Percentiles rank a stretch among this genome's conserved stretches.
Evolutionary conservation across 1,140 invertebrate genomes (phyloP).

Genomic region (Scaptodrosophila lebanonensis): DNA sequence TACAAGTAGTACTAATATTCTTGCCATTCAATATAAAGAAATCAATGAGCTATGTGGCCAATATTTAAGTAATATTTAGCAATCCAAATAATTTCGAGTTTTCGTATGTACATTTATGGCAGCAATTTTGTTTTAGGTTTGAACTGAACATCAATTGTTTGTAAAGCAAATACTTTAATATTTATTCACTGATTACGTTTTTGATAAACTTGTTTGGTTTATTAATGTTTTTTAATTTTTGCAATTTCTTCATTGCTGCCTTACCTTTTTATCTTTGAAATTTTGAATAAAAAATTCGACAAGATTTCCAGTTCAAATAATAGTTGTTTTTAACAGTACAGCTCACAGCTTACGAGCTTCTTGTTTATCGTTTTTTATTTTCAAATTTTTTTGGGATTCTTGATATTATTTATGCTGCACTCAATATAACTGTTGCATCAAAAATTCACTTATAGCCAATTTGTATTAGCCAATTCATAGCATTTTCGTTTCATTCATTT

Average conservation of each 20-base stretch:
- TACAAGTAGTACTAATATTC: no score
- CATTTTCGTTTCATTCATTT: no score
- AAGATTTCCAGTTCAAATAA: no score
- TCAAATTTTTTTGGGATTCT: conserved; percentile 8
- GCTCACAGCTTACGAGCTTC: no score
- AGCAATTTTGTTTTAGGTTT: not conserved
- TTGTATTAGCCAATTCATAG: conserved; percentile 46
- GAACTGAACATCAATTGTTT: conserved; percentile 2
- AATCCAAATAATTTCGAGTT: no score
- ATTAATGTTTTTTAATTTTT: conserved; percentile 7
- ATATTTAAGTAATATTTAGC: no score
- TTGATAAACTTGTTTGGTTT: not conserved
- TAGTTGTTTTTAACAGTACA: no score
- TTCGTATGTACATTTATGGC: not conserved
- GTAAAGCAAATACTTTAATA: not conserved
- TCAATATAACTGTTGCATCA: conserved; percentile 35
- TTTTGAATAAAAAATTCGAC: conserved; percentile 20
- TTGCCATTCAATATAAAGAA: no score
- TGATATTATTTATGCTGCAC: conserved; percentile 9
- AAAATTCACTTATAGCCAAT: conserved; percentile 46
- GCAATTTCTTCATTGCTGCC: conserved; percentile 19
- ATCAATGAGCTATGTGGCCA: no score
- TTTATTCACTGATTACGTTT: no score
- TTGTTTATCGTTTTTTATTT: not conserved
- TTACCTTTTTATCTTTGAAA: conserved; percentile 13